Base-by-base conservation (phyloP, 1,140 invertebrate genomes). In the Orchestia grillus region DNA sequence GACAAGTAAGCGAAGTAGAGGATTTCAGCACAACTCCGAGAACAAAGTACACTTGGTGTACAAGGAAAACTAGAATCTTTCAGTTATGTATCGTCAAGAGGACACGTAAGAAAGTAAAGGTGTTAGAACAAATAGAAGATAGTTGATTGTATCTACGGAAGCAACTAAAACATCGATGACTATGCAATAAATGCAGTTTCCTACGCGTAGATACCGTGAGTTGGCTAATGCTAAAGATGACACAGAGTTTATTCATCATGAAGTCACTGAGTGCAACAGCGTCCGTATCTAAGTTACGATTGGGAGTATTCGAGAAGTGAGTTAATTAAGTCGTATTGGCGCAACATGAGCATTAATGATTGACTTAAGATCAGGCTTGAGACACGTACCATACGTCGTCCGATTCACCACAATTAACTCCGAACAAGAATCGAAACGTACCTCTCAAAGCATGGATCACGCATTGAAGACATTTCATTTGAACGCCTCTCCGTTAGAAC, bases 301-400 rank as follows among this genome's bases (percentile, higher is more conserved):
- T 16, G 44, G 44, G 92, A 94, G 92, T 94, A 94, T 94, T 90
- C 47, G 44, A 94, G 43, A 94, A 44, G 19, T 44, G 92, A 45
- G 11, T 94, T 94, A 47, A 19, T 94, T 94, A 47, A 94, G 92
- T 94, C 44, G 44, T 47, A 45, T 44, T 45, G 41, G 44, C 92
- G 92, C 92, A 94, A 94, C 44, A 90, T 94, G 92, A 94, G 92
- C 92, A 94, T 94, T 94, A 94, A 44, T 94, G 41, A 94, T 47
- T 94, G 92, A 94, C 92, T 94, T 94, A n/a, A 45, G 19, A 47
- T 91, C 19, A 94, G 92, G 44, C 92, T 40, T 45, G 92, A 94
- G 44, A 44, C 92, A 45, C 41, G 11, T 44, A 94, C 43, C 92
- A 47, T 91, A 11, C 23, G 41, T 36, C 62, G 62, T 77, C 62